Percentiles rank a stretch among this genome's conserved stretches.
Conservation (phyloP, 35 echinoderm and acorn worm species). For the Patiria miniata region DNA sequence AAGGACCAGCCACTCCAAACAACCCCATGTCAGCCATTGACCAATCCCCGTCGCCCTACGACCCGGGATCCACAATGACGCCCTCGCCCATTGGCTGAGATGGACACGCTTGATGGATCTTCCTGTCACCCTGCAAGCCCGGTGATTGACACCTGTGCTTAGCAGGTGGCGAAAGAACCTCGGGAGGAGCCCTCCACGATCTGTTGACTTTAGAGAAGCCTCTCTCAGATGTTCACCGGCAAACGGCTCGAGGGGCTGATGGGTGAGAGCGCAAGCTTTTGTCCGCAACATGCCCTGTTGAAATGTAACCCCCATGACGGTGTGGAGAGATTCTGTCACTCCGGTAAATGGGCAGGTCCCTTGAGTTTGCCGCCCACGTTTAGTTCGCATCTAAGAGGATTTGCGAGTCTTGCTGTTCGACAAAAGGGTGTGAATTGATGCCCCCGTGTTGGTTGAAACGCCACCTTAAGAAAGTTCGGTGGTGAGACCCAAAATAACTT, state of each 20-base stretch:
- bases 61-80: neutral
- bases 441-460: neutral
- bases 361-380: neutral
- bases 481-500: no score
- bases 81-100: neutral
- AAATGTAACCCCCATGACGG: neutral
- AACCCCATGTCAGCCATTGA: neutral
- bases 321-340: neutral
- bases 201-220: neutral
- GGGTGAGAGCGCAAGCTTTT: neutral
- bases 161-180: neutral
- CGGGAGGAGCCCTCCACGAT: neutral
- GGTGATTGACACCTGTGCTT: neutral
- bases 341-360: neutral
- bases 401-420: neutral
- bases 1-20: neutral
- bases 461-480: neutral
- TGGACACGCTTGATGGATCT: neutral
- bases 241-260: neutral
- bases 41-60: neutral
- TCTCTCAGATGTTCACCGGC: slow-evolving; percentile 1
- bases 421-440: slow-evolving; percentile 31
- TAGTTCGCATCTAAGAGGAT: neutral
- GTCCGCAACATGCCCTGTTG: neutral
- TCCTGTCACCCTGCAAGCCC: slow-evolving; percentile 7